Base-by-base conservation (phyloP, 2,113 vertebrate genomes). In the Sander vitreus region DNA sequence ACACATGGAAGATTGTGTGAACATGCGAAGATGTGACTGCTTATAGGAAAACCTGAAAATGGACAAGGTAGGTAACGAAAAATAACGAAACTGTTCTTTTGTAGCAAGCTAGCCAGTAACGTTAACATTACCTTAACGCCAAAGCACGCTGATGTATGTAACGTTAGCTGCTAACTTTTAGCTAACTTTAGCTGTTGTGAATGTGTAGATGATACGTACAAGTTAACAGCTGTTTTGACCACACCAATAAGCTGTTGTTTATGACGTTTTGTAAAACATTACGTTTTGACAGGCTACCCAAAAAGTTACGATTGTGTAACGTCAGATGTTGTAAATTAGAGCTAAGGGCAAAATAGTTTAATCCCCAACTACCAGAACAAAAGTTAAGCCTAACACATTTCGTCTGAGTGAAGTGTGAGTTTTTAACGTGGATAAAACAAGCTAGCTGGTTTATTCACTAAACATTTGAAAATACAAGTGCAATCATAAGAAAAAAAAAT, bases 11-110 rank as follows among this genome's bases (percentile, higher is more conserved):
- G 19, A 16, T 6, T 47, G n/a, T 21, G 72, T 43, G 58, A 77
- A 64, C 27, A 62, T 8, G 36, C 18, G 59, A 64, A 73, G 1
- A 86, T 69, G 78, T 82, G 85, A 87, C 76, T 33, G 27, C 23
- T 14, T 21, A 2, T 73, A 76, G 14, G 50, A 67, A 64, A 63
- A 60, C 3, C 57, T 15, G 6, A 85, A 69, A 0, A 93, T 92
- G 92, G 88, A 94, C 6, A 75, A 85, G 93, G 91, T 93, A 88
- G 3, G 9, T 21, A 1, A 47, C 1, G 18, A 59, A 21, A 67
- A 85, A 23, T 19, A 55, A 30, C 4, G 6, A 6, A 5, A 12
- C 19, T 36, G 9, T n/a, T 51, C 5, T 50, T 19, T 64, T 25
- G 54, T n/a, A 54, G 71, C 69, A 12, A 48, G 76, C 50, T 81